A percentile compares a stretch with the other conserved stretches of the same genome.
Evolutionary conservation across 2,797 vertebrate genomes (phyloP).

Genomic region (Australoheros facetus): DNA sequence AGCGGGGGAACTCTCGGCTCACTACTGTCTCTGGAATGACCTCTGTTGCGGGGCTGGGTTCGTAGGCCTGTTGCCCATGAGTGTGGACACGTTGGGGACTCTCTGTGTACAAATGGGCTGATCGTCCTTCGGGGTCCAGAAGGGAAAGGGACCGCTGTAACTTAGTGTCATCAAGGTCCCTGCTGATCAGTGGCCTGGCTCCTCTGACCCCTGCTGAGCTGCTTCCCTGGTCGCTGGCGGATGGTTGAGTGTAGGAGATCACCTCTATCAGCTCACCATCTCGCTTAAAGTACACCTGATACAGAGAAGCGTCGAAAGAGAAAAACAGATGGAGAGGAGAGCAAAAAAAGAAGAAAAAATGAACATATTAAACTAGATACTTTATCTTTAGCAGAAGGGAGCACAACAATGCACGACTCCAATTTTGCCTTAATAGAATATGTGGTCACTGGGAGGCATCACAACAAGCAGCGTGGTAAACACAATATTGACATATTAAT

Average conservation of each 20-base stretch:
- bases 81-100: slow-evolving; percentile 75
- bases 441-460: neutral
- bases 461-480: neutral
- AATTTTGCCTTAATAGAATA: neutral
- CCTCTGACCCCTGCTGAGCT: slow-evolving; percentile 80
- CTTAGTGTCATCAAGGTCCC: slow-evolving; percentile 95
- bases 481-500: slow-evolving; percentile 2
- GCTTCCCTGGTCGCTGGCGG: slow-evolving; percentile 69
- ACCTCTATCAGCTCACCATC: slow-evolving; percentile 93
- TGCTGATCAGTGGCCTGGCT: slow-evolving; percentile 86
- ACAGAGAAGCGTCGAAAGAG: neutral
- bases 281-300: slow-evolving; percentile 94
- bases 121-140: slow-evolving; percentile 81
- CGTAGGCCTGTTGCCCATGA: slow-evolving; percentile 75
- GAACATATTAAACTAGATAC: neutral
- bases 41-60: slow-evolving; percentile 87
- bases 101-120: slow-evolving; percentile 79
- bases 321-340: neutral
- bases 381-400: neutral
- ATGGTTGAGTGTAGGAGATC: slow-evolving; percentile 86
- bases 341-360: neutral
- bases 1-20: slow-evolving; percentile 95
- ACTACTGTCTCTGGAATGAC: slow-evolving; percentile 94
- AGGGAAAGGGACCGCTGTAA: slow-evolving; percentile 90
- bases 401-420: neutral